Evolutionary conservation across 2,797 vertebrate species (phyloP).

Genomic region (Bryconaethiops microstoma): DNA sequence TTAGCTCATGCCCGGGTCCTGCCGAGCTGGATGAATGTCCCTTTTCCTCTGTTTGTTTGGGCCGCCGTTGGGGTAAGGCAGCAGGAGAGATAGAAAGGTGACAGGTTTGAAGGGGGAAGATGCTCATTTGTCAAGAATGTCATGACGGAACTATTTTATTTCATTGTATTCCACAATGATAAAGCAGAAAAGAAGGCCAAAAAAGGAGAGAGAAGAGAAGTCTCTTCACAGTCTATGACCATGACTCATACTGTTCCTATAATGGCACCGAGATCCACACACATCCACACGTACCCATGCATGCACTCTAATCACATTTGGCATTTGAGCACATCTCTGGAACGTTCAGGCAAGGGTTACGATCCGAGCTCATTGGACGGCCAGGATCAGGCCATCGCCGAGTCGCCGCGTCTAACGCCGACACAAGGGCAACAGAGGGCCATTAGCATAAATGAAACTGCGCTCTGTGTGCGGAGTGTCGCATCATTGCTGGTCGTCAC

Average conservation of each 20-base stretch:
- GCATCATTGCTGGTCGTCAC: constrained; percentile 60
- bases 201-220: too few species aligned
- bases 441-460: constrained; percentile 64
- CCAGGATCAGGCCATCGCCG: constrained; percentile 57
- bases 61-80: not conserved
- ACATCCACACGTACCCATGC: constrained; percentile 1
- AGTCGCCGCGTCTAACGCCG: constrained; percentile 20
- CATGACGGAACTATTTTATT: not conserved
- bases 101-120: not conserved
- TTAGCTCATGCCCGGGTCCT: not conserved
- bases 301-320: constrained; percentile 29
- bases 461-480: constrained; percentile 58
- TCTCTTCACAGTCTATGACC: constrained; percentile 3
- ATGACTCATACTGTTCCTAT: constrained; percentile 24
- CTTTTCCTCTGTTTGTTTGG: not conserved
- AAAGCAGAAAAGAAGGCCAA: constrained; percentile 9
- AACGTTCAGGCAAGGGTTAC: constrained; percentile 36
- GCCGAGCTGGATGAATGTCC: not conserved
- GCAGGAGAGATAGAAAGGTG: constrained; percentile 2
- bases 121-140: not conserved
- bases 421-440: constrained; percentile 43
- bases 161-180: constrained; percentile 11
- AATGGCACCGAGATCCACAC: constrained; percentile 23
- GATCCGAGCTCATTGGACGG: constrained; percentile 54
- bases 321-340: constrained; percentile 36